Base-by-base conservation (phyloP, 2,888 invertebrate genomes). In the Resseliella maxima region DNA sequence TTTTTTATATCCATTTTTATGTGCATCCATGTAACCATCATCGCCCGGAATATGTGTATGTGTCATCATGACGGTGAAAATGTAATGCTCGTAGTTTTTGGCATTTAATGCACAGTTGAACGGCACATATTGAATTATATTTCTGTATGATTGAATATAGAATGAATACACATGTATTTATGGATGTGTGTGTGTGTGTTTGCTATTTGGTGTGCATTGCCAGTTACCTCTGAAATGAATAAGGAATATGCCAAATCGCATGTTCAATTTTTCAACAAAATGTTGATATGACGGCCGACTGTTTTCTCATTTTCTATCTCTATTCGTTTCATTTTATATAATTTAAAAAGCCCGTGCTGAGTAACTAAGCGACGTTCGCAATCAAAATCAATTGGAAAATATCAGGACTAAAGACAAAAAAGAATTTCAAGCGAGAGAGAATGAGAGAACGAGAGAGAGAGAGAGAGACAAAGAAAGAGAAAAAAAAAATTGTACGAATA, bases 321-420 rank as follows among this genome's bases (percentile, higher is more conserved):
- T 8, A 3, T 59, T 27, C n/a, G 50, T 50, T 50, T 8, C 50
- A 12, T n/a, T n/a, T n/a, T n/a, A 41, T 41, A 12, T 5, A 12
- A 8, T 41, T 8, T 12, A 41, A 41, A 41, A 41, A 50, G 46
- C 46, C n/a, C 18, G 72, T 1, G 72, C 31, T 18, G 72, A 72
- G 72, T 72, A 12, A 72, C 72, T 72, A 72, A 72, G 72, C 72
- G 72, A 72, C 72, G 72, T 31, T 31, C 10, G 72, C 31, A 72
- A 72, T 72, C 72, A 72, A 72, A 72, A 31, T 35, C 72, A 72
- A 72, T 72, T 72, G 72, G n/a, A 72, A 72, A 35, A 72, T 31
- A 72, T 72, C 72, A 72, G 31, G 12, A 41, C 6, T 41, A 12
- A 12, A 12, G 41, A 5, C 41, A 59, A 59, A 59, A 59, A 72